These are phyloP conservation scores for Leptinotarsa undecemlineata DNA, from an alignment of 1,140 invertebrate genomes.

Conservation along the genomic window DNA sequence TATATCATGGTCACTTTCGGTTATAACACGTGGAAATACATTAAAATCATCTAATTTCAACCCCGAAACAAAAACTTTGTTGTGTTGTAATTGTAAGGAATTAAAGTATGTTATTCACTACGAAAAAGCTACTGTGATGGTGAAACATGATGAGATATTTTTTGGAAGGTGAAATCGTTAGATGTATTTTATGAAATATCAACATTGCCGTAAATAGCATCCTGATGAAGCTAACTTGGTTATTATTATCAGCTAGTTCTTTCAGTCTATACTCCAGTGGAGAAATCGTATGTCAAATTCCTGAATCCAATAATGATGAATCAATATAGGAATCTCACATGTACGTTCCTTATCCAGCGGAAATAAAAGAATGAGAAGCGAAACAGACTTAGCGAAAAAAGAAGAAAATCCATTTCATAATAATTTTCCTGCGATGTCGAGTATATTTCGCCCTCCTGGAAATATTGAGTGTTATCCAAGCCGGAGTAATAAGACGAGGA, in stretches of 20 bases:
- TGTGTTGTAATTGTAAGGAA: too few species aligned
- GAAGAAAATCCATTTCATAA: background rate
- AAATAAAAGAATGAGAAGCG: conserved; percentile 4
- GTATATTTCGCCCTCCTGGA: conserved; percentile 5
- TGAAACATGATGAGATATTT: too few species aligned
- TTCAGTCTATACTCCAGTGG: background rate
- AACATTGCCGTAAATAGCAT: too few species aligned
- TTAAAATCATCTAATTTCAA: too few species aligned
- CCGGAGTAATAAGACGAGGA: conserved; percentile 26
- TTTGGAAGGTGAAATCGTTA: too few species aligned
- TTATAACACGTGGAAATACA: too few species aligned
- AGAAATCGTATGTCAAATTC: background rate
- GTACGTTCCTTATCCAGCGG: background rate
- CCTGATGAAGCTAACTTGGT: too few species aligned
- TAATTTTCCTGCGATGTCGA: conserved; percentile 8
- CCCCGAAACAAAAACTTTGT: too few species aligned
- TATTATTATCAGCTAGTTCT: background rate
- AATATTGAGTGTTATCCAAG: conserved; percentile 6
- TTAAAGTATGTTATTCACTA: too few species aligned
- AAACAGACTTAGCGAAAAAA: background rate
- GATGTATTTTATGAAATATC: too few species aligned
- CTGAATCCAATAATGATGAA: background rate
- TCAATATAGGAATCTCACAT: background rate
- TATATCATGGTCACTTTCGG: too few species aligned
- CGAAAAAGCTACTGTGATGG: too few species aligned